Evolutionary conservation across 1,140 invertebrate genomes (phyloP).

Genomic region (Neodiprion lecontei): DNA sequence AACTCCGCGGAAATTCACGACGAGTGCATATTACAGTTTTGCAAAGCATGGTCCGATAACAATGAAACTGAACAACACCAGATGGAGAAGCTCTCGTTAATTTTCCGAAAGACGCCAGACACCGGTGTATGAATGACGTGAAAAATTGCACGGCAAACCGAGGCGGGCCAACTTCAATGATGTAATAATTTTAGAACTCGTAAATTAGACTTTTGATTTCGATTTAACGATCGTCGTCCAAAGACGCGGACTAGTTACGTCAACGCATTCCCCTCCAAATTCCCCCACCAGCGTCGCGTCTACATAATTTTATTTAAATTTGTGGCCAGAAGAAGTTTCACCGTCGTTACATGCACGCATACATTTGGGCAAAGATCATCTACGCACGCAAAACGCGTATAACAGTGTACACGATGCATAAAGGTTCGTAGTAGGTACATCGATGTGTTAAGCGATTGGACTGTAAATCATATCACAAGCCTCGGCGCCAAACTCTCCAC

Average conservation of each 20-base stretch:
- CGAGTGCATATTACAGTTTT: neutral
- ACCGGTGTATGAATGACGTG: neutral
- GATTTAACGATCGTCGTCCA: conserved; percentile 27
- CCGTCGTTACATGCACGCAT: no score
- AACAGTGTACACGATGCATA: neutral
- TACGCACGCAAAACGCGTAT: neutral
- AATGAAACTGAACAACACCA: neutral
- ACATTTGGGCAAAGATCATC: neutral
- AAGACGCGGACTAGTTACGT: neutral
- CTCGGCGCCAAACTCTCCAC: no score
- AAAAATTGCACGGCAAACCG: neutral
- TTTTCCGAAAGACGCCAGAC: neutral
- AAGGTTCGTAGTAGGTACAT: no score
- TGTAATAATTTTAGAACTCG: conserved; percentile 34
- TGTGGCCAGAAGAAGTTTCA: no score
- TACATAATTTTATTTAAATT: neutral
- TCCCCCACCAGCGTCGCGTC: neutral
- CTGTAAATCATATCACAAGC: no score
- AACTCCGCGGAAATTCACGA: neutral
- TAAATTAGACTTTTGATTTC: conserved; percentile 32
- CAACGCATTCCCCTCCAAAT: neutral
- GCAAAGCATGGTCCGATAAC: no score
- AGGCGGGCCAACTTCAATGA: neutral
- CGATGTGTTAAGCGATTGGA: no score
- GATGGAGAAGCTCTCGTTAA: neutral